A percentile compares a stretch with the other conserved stretches of the same genome.
Conservation (phyloP, 2,113 vertebrate species). For the Irena cyanogastra region DNA sequence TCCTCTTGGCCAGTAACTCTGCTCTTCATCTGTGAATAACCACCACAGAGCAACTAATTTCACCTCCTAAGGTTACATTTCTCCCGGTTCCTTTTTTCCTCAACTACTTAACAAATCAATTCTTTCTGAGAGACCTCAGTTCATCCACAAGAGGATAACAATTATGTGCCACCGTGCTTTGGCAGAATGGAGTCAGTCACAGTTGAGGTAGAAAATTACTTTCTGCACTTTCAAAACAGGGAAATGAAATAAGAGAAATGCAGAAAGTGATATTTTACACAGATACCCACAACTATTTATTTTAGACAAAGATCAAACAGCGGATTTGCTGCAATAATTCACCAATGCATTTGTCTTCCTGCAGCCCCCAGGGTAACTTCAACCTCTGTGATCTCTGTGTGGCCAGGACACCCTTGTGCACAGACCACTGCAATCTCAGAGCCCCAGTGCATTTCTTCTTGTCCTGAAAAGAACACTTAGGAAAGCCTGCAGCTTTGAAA, state of each 20-base stretch:
- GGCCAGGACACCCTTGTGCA: background rate
- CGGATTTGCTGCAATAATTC: background rate
- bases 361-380: background rate
- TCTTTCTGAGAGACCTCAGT: background rate
- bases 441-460: background rate
- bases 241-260: background rate
- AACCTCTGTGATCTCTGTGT: background rate
- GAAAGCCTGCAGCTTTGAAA: background rate
- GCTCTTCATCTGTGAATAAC: background rate
- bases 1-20: background rate
- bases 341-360: background rate
- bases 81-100: background rate
- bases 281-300: background rate
- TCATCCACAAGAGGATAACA: background rate
- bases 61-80: background rate
- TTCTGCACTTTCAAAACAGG: background rate
- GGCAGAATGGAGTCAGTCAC: background rate
- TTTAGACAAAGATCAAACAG: background rate
- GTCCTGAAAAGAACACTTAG: background rate
- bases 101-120: background rate
- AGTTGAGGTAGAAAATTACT: conserved; percentile 29
- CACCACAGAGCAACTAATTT: background rate
- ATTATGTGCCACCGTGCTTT: background rate
- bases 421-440: background rate
- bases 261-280: background rate